These are phyloP conservation scores for Clarias batrachus DNA, from an alignment of 2,113 vertebrate genomes.

Conservation along the genomic window DNA sequence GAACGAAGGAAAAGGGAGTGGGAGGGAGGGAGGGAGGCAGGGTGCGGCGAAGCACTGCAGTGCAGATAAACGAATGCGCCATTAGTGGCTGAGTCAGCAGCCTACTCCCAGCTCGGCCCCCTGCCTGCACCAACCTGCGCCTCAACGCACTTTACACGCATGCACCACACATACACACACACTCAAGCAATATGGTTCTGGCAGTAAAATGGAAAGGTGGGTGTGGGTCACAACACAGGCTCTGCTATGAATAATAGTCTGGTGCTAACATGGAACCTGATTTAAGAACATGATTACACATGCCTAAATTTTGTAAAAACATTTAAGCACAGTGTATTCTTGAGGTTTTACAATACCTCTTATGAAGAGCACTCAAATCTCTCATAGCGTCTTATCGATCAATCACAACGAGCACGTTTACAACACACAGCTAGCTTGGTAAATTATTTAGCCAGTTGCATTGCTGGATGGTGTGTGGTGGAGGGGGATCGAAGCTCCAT, in stretches of 20 bases:
- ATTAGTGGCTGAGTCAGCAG: constrained; percentile 77
- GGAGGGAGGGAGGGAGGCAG: constrained; percentile 41
- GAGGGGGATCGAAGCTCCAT: constrained; percentile 5
- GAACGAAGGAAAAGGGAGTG: constrained; percentile 40
- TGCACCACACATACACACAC: constrained; percentile 2
- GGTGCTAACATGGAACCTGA: constrained; percentile 27
- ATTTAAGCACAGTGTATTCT: not conserved
- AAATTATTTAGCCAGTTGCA: constrained; percentile 24
- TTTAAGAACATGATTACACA: not conserved
- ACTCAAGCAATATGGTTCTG: constrained; percentile 30
- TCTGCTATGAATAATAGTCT: constrained; percentile 16
- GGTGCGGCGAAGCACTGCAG: constrained; percentile 75
- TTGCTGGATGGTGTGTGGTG: constrained; percentile 12
- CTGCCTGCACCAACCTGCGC: constrained; percentile 55
- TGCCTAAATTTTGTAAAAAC: not conserved
- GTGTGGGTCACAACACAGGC: not conserved
- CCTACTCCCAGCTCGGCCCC: constrained; percentile 68
- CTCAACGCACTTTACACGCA: constrained; percentile 34
- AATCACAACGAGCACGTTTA: not conserved
- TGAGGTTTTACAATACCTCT: not conserved
- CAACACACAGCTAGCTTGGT: constrained; percentile 13
- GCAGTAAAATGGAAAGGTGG: not conserved
- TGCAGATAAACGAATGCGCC: constrained; percentile 81
- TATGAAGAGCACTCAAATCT: not conserved
- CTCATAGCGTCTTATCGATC: not conserved